Conservation (phyloP, 1,140 invertebrate genomes). For the Drosophila rufa region DNA sequence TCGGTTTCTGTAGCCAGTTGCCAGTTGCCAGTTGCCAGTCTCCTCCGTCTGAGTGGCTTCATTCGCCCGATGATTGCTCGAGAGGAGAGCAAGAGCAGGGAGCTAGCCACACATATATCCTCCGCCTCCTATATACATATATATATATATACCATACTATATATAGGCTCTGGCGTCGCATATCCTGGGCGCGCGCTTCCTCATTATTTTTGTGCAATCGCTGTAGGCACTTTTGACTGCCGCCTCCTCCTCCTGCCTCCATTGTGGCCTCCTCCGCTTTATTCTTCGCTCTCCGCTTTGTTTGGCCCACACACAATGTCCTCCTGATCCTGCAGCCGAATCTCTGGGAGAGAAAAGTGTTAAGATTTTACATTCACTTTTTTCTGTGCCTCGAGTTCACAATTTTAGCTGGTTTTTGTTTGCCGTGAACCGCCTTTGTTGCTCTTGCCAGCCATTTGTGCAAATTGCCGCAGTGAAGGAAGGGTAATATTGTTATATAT, state of each 20-base stretch:
- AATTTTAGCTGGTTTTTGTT: constrained; percentile 26
- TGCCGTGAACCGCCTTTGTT: constrained; percentile 51
- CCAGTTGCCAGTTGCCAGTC: constrained; percentile 24
- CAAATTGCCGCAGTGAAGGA: constrained; percentile 67
- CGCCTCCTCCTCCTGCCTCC: constrained; percentile 22
- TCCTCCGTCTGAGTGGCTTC: constrained; percentile 75
- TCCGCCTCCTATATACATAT: constrained; percentile 14
- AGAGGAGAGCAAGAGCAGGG: constrained; percentile 34
- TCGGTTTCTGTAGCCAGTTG: constrained; percentile 45
- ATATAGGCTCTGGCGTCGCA: constrained; percentile 48
- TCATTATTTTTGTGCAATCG: constrained; percentile 84
- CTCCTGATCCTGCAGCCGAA: constrained; percentile 41
- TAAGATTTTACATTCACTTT: constrained; percentile 67
- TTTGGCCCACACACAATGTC: constrained; percentile 54
- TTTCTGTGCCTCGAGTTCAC: constrained; percentile 54
- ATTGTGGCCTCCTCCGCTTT: constrained; percentile 53
- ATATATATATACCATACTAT: constrained; percentile 4
- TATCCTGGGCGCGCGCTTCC: constrained; percentile 77
- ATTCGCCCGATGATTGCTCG: constrained; percentile 76
- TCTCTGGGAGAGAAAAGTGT: constrained; percentile 58
- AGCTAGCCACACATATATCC: constrained; percentile 20
- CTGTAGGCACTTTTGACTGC: constrained; percentile 71
- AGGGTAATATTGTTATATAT: constrained; percentile 37
- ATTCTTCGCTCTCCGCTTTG: constrained; percentile 55
- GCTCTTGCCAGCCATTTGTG: constrained; percentile 72